phyloP scores from a whole-genome alignment of 1,140 invertebrate genomes.

The Hermetia illucens region DNA sequence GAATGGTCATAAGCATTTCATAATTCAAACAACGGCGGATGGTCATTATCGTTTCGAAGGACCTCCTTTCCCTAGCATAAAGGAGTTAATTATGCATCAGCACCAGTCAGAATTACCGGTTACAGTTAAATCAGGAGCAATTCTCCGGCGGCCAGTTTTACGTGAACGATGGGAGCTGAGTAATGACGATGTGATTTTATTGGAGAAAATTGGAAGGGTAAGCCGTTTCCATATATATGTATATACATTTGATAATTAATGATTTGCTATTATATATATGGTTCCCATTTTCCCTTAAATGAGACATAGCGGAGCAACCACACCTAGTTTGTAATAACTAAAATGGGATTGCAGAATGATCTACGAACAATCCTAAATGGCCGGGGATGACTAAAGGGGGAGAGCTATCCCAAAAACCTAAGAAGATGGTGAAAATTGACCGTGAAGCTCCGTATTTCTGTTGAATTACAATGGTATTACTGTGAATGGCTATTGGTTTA shows the following conservation, averaged over 20 bases:
- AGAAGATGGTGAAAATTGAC: too few species aligned
- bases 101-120: slow-evolving; percentile 69
- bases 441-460: too few species aligned
- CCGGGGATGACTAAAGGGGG: too few species aligned
- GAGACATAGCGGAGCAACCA: too few species aligned
- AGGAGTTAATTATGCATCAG: slow-evolving; percentile 81
- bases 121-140: slow-evolving; percentile 80
- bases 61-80: slow-evolving; percentile 79
- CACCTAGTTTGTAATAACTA: too few species aligned
- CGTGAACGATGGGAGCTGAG: slow-evolving; percentile 93
- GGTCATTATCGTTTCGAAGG: slow-evolving; percentile 90
- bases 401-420: too few species aligned
- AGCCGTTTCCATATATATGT: slow-evolving; percentile 16
- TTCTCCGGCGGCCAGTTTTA: slow-evolving; percentile 72
- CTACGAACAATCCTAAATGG: too few species aligned
- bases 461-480: too few species aligned
- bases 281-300: too few species aligned
- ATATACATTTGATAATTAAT: neutral
- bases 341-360: too few species aligned
- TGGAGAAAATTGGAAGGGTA: slow-evolving; percentile 91
- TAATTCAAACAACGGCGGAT: slow-evolving; percentile 88
- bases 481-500: too few species aligned
- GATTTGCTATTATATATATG: neutral
- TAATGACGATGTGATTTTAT: slow-evolving; percentile 85
- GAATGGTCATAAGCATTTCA: slow-evolving; percentile 94